These are phyloP conservation scores for Siderastrea radians DNA, from an alignment of 92 coral and sea anemone genomes.

Conservation along the genomic window DNA sequence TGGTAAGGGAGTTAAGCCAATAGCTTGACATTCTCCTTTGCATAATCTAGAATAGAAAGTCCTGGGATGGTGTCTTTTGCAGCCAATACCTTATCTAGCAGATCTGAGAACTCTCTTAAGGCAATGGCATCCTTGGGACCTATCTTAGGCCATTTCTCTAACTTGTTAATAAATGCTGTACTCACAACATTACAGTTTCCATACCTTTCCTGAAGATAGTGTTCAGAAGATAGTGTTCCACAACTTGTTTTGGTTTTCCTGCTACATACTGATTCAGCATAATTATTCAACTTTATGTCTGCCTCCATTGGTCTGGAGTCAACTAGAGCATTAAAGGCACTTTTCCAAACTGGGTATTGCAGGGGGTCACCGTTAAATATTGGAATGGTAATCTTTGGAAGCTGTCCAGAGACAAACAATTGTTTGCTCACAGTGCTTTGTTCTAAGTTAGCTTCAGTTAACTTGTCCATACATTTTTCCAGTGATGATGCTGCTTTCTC, in stretches of 20 bases:
- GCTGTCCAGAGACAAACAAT: background rate
- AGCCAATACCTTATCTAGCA: background rate
- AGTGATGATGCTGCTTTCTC: conserved; percentile 16
- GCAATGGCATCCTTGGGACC: background rate
- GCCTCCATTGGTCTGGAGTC: conserved; percentile 40
- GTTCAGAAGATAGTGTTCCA: too few relatives aligned
- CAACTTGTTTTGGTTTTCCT: conserved; percentile 6
- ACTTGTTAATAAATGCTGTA: too few relatives aligned
- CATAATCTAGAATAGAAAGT: too few relatives aligned
- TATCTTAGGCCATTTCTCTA: conserved; percentile 5
- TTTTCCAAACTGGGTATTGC: too few relatives aligned
- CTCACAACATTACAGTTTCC: background rate
- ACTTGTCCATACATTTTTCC: conserved; percentile 53
- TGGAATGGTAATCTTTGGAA: background rate
- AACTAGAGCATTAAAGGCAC: too few relatives aligned
- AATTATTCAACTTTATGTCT: conserved; percentile 60
- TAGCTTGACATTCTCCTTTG: background rate
- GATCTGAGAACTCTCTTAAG: background rate
- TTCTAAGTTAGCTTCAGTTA: conserved; percentile 41
- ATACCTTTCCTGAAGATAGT: conserved; percentile 28
- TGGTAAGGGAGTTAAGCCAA: background rate
- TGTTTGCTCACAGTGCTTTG: conserved; percentile 24
- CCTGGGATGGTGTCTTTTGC: background rate
- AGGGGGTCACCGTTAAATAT: too few relatives aligned
- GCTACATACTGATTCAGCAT: conserved; percentile 56